Conservation (phyloP, 2,888 invertebrate species). For the Drosophila suboccidentalis region DNA sequence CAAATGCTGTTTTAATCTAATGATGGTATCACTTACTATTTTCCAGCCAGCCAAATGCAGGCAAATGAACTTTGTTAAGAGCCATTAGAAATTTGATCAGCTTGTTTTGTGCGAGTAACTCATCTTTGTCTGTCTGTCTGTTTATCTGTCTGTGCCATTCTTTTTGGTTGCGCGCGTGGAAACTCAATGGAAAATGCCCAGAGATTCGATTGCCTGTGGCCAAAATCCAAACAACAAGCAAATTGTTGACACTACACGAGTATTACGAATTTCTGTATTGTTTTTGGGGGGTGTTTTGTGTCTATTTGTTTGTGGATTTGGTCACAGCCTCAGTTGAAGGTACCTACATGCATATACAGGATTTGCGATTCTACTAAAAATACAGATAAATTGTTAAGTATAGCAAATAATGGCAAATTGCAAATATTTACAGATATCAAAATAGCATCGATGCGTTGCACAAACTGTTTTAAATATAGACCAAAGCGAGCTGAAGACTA, state of each 20-base stretch:
- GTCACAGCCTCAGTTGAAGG: slow-evolving; percentile 33
- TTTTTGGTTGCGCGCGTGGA: slow-evolving; percentile 41
- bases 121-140: slow-evolving; percentile 6
- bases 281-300: slow-evolving; percentile 28
- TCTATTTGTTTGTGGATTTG: slow-evolving; percentile 59
- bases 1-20: slow-evolving; percentile 33
- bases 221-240: slow-evolving; percentile 4
- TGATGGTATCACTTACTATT: slow-evolving; percentile 61
- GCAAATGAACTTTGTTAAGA: slow-evolving; percentile 72
- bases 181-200: slow-evolving; percentile 73
- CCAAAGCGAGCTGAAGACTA: slow-evolving; percentile 6
- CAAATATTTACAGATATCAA: slow-evolving; percentile 77
- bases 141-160: slow-evolving; percentile 17
- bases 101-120: slow-evolving; percentile 49
- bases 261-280: slow-evolving; percentile 7
- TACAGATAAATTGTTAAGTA: slow-evolving; percentile 47
- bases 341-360: background rate
- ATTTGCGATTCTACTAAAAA: slow-evolving; percentile 35
- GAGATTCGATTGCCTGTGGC: slow-evolving; percentile 8
- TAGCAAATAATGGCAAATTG: slow-evolving; percentile 63
- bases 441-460: slow-evolving; percentile 76
- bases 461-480: slow-evolving; percentile 70
- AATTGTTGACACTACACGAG: slow-evolving; percentile 15
- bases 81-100: slow-evolving; percentile 79
- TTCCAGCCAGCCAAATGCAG: slow-evolving; percentile 32